Conservation (phyloP, 2,797 vertebrate genomes). For the Sebastes hopkinsi region DNA sequence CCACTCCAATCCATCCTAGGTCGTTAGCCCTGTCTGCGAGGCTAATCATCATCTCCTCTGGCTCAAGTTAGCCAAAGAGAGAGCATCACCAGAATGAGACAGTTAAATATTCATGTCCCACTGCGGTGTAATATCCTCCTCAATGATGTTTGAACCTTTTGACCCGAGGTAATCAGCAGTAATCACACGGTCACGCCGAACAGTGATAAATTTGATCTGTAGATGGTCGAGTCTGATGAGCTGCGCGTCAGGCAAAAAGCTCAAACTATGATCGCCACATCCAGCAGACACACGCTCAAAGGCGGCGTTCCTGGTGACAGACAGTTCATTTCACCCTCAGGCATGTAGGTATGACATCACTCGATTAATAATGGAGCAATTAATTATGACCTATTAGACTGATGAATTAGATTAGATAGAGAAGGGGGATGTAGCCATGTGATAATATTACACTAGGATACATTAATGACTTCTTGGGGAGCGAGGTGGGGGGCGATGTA, state of each 20-base stretch:
- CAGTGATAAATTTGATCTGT: constrained; percentile 59
- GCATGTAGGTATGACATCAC: constrained; percentile 75
- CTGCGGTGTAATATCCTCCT: constrained; percentile 74
- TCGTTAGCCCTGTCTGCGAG: constrained; percentile 67
- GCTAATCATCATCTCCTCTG: constrained; percentile 79
- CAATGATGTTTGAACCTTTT: constrained; percentile 71
- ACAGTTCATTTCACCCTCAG: constrained; percentile 66
- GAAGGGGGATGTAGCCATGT: constrained; percentile 63
- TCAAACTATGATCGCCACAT: constrained; percentile 9
- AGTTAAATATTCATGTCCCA: constrained; percentile 81
- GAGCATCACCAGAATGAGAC: constrained; percentile 70
- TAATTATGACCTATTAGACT: constrained; percentile 81
- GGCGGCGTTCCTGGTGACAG: constrained; percentile 51
- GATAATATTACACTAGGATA: constrained; percentile 75
- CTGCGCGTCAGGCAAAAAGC: constrained; percentile 23
- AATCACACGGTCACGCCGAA: constrained; percentile 57
- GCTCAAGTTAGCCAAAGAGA: constrained; percentile 66
- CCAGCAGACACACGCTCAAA: background rate
- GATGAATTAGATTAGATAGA: constrained; percentile 79
- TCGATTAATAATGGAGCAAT: constrained; percentile 80
- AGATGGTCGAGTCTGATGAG: constrained; percentile 53
- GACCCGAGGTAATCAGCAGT: constrained; percentile 66
- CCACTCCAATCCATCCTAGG: constrained; percentile 72
- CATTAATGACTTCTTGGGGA: constrained; percentile 73
- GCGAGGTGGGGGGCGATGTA: background rate